phyloP scores from a whole-genome alignment of 2,113 vertebrate species.

The Mugil cephalus region DNA sequence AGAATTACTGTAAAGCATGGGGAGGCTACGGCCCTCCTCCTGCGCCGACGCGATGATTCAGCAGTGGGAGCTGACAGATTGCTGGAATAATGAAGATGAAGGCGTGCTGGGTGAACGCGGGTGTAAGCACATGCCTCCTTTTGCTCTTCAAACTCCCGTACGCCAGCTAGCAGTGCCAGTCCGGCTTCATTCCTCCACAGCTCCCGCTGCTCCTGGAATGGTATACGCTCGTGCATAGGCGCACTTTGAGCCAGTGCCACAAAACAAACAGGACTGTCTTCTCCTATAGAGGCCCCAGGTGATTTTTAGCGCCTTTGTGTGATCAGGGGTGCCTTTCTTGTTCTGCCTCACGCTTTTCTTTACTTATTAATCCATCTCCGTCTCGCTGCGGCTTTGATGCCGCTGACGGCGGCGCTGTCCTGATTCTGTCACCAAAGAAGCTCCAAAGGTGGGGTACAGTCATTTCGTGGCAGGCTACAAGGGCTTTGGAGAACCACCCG shows the following conservation, averaged over 20 bases:
- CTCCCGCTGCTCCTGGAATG: constrained; percentile 46
- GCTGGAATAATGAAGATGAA: constrained; percentile 71
- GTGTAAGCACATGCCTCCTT: constrained; percentile 45
- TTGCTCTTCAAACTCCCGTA: constrained; percentile 43
- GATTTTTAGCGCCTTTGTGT: constrained; percentile 49
- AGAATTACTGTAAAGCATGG: constrained; percentile 47
- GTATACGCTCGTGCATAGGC: constrained; percentile 36
- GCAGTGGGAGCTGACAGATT: constrained; percentile 67
- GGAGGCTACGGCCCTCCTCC: constrained; percentile 43
- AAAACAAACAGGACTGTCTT: constrained; percentile 66
- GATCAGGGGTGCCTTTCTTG: constrained; percentile 57
- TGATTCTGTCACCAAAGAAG: constrained; percentile 76
- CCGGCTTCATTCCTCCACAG: constrained; percentile 23
- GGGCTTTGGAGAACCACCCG: constrained; percentile 27
- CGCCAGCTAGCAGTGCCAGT: constrained; percentile 32
- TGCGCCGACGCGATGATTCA: constrained; percentile 48
- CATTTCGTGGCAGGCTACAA: constrained; percentile 31
- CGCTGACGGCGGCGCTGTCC: constrained; percentile 62
- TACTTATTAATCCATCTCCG: constrained; percentile 77
- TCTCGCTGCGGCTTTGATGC: constrained; percentile 66
- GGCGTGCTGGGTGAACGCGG: constrained; percentile 56
- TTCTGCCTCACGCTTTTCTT: constrained; percentile 69
- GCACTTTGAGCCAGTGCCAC: constrained; percentile 24
- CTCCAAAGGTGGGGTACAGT: constrained; percentile 57
- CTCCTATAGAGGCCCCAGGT: constrained; percentile 45